These are phyloP conservation scores for Meteorus colon DNA, from an alignment of 2,888 invertebrate genomes.

Conservation along the genomic window DNA sequence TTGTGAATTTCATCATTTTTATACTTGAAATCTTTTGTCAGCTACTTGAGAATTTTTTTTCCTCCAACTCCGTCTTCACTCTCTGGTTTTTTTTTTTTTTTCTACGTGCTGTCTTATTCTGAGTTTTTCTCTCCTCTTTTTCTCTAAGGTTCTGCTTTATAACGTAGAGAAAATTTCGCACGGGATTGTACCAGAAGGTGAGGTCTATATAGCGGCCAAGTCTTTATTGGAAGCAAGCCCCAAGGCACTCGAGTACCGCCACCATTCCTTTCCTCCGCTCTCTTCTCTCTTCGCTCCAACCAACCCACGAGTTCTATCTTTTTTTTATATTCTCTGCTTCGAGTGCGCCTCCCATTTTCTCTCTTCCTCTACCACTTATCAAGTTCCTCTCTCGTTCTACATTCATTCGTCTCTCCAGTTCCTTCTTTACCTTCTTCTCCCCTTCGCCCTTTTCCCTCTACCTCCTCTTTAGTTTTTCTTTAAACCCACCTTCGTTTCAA, in stretches of 20 bases:
- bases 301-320: slow-evolving; percentile 27
- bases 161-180: slow-evolving; percentile 44
- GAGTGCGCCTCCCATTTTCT: slow-evolving; percentile 39
- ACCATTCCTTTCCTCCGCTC: slow-evolving; percentile 28
- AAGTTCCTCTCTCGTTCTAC: slow-evolving; percentile 44
- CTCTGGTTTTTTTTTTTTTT: background rate
- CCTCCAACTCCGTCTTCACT: too few species aligned
- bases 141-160: background rate
- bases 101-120: background rate
- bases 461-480: slow-evolving; percentile 29
- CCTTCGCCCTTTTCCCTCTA: slow-evolving; percentile 24
- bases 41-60: too few species aligned
- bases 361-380: slow-evolving; percentile 39
- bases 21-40: too few species aligned
- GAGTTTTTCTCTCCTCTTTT: background rate
- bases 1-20: too few species aligned
- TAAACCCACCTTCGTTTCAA: slow-evolving; percentile 29
- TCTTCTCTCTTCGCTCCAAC: slow-evolving; percentile 38
- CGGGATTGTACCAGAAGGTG: slow-evolving; percentile 49
- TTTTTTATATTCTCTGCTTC: slow-evolving; percentile 1
- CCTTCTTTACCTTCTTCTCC: slow-evolving; percentile 26
- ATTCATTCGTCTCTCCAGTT: slow-evolving; percentile 31
- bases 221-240: slow-evolving; percentile 57
- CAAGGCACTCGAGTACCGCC: slow-evolving; percentile 44
- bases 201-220: slow-evolving; percentile 50